These are phyloP conservation scores for Micropterix aruncella DNA, from an alignment of 2,888 invertebrate genomes.

Conservation along the genomic window DNA sequence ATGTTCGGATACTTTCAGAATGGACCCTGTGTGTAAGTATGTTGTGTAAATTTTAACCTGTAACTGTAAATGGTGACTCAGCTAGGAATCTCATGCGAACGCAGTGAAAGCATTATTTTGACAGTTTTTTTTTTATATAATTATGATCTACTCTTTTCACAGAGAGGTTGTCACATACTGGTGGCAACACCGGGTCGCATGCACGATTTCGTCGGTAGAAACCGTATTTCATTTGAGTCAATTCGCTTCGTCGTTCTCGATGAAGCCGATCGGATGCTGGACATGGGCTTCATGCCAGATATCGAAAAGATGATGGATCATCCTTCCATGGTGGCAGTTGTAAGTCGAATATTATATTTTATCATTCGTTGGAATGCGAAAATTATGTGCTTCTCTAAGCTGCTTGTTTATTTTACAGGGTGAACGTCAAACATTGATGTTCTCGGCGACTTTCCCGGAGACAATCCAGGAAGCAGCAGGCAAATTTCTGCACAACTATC, in stretches of 20 bases:
- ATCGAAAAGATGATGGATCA: conserved; percentile 76
- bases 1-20: too few species aligned
- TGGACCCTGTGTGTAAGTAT: too few species aligned
- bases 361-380: background rate
- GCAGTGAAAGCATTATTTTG: too few species aligned
- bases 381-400: background rate
- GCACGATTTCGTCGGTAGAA: conserved; percentile 88
- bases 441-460: conserved; percentile 98
- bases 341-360: conserved; percentile 22
- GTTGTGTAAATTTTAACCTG: too few species aligned
- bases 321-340: conserved; percentile 69
- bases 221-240: conserved; percentile 79
- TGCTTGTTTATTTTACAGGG: conserved; percentile 25
- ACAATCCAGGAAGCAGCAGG: conserved; percentile 83
- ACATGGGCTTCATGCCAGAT: conserved; percentile 98
- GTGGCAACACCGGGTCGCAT: conserved; percentile 97
- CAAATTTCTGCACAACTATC: conserved; percentile 62
- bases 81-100: too few species aligned
- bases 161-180: conserved; percentile 84
- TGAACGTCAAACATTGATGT: conserved; percentile 95
- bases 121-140: too few species aligned
- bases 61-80: too few species aligned
- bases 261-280: conserved; percentile 98
- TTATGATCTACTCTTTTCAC: too few species aligned
- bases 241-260: conserved; percentile 86